Percentiles rank a stretch among this genome's conserved stretches.
phyloP scores from a whole-genome alignment of 2,113 vertebrate genomes.

The Orthonyx spaldingii region DNA sequence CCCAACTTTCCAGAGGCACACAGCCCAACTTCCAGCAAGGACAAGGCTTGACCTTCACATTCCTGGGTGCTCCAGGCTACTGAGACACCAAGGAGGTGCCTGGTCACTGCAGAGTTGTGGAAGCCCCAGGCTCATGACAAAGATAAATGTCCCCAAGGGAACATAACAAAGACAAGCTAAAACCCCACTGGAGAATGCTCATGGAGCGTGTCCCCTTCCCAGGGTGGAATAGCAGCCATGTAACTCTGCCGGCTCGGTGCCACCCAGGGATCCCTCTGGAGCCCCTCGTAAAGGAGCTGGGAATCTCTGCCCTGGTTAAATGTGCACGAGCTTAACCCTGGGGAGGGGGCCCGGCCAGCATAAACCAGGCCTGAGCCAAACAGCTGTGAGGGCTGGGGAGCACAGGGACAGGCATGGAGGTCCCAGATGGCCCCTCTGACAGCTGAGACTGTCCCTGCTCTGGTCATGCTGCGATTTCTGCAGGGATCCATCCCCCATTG shows the following conservation, averaged over 20 bases:
- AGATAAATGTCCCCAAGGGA: not conserved
- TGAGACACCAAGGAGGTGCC: not conserved
- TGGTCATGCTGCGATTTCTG: not conserved
- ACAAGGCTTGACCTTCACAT: not conserved
- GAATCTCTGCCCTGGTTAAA: slow-evolving; percentile 51
- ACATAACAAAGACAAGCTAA: not conserved
- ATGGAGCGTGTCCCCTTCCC: not conserved
- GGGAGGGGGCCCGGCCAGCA: not conserved
- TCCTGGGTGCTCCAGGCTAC: not conserved
- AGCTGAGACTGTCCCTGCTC: slow-evolving; percentile 63
- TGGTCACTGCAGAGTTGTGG: not conserved
- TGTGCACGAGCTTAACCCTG: slow-evolving; percentile 18
- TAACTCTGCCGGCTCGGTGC: not conserved
- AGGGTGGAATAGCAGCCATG: not conserved
- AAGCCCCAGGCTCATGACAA: not conserved
- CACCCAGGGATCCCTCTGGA: not conserved
- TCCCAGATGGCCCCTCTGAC: slow-evolving; percentile 62
- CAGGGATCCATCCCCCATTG: not conserved
- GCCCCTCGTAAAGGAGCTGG: slow-evolving; percentile 2
- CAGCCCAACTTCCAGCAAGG: not conserved
- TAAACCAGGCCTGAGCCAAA: not conserved
- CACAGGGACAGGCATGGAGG: slow-evolving; percentile 8
- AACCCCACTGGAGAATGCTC: not conserved
- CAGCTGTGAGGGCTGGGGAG: slow-evolving; percentile 44
- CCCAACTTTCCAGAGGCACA: not conserved